A percentile compares a stretch with the other conserved stretches of the same genome.
Conservation (phyloP, 2,888 invertebrate species). For the Theodoxus fluviatilis region DNA sequence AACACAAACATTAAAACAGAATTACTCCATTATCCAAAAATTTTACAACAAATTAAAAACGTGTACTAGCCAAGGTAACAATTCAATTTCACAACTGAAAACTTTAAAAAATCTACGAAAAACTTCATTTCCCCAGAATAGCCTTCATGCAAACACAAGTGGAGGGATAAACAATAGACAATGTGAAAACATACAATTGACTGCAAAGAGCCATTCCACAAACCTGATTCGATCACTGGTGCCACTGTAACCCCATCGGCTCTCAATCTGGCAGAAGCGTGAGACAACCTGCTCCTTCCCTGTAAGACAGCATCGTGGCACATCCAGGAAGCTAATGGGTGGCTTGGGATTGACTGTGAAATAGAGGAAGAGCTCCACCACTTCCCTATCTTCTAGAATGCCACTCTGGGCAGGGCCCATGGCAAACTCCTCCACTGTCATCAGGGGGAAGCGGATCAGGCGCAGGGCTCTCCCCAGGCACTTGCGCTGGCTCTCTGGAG, state of each 20-base stretch:
- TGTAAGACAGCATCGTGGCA: slow-evolving; percentile 78
- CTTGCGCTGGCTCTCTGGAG: slow-evolving; percentile 74
- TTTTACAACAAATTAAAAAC: not conserved
- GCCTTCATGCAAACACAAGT: not conserved
- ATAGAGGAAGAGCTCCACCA: slow-evolving; percentile 71
- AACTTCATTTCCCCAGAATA: not conserved
- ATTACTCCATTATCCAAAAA: not conserved
- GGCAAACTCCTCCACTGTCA: slow-evolving; percentile 87
- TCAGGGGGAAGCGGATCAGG: slow-evolving; percentile 81
- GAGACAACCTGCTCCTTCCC: slow-evolving; percentile 80
- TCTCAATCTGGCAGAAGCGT: slow-evolving; percentile 79
- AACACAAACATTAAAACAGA: not conserved
- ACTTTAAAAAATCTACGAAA: not conserved
- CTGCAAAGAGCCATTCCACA: slow-evolving; percentile 22
- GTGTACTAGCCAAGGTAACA: too few relatives aligned
- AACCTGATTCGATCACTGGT: slow-evolving; percentile 81
- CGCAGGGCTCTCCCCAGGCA: slow-evolving; percentile 77
- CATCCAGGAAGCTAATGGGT: slow-evolving; percentile 73
- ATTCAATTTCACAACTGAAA: too few relatives aligned
- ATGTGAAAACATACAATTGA: not conserved
- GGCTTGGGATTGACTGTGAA: slow-evolving; percentile 78
- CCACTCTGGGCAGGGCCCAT: slow-evolving; percentile 72
- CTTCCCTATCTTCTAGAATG: slow-evolving; percentile 78
- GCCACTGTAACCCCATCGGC: slow-evolving; percentile 84
- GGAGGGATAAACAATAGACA: not conserved